A percentile compares a stretch with the other conserved stretches of the same genome.
Conservation (phyloP, 2,888 invertebrate genomes). For the Coecobrya sp. region DNA sequence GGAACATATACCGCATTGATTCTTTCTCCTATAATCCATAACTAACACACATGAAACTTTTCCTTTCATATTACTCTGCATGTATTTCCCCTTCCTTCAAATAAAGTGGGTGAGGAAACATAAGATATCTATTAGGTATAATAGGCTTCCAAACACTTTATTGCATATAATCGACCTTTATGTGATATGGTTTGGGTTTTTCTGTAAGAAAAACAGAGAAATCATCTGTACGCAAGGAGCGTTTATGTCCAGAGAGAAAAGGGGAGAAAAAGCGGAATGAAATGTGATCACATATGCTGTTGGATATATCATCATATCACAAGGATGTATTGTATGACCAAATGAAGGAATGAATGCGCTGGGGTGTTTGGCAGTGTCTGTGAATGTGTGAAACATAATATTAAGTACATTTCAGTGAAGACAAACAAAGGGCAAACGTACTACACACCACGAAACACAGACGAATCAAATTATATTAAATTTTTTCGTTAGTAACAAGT, state of each 20-base stretch:
- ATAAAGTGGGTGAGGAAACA: not conserved
- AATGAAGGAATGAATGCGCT: no score
- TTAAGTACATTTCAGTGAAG: not conserved
- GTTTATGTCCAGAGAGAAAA: slow-evolving; percentile 38
- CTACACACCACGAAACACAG: not conserved
- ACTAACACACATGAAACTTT: slow-evolving; percentile 11
- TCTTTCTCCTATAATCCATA: not conserved
- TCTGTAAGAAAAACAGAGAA: slow-evolving; percentile 17
- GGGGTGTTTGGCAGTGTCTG: no score
- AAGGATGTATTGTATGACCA: not conserved
- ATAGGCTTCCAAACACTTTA: no score
- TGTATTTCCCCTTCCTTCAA: not conserved
- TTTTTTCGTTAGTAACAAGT: not conserved
- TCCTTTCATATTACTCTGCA: not conserved
- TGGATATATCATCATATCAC: not conserved
- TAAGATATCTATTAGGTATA: not conserved
- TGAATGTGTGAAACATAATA: not conserved
- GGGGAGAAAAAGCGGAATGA: slow-evolving; percentile 11
- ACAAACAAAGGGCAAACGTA: not conserved
- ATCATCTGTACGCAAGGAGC: slow-evolving; percentile 75
- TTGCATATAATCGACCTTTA: not conserved
- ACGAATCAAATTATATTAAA: not conserved
- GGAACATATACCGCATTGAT: not conserved
- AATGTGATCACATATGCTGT: not conserved
- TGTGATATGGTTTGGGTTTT: not conserved